These are phyloP conservation scores for Onchidella celtica DNA, from an alignment of 2,888 invertebrate species.

Conservation along the genomic window DNA sequence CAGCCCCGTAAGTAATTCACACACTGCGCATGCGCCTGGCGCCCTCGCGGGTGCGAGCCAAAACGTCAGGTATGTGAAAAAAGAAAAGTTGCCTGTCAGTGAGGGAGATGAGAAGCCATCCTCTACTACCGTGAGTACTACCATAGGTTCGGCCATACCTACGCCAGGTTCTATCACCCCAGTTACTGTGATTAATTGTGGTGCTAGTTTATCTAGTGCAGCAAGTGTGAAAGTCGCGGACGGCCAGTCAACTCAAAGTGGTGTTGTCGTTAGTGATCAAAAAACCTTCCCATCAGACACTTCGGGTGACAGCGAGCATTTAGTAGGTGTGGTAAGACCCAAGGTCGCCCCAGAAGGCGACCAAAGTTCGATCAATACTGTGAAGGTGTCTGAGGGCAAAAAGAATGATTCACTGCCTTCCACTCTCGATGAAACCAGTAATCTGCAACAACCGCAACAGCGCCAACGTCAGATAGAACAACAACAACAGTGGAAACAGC, in stretches of 20 bases:
- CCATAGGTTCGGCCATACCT: too few species aligned
- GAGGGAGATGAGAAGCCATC: neutral
- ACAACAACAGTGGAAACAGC: neutral
- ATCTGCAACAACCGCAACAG: neutral
- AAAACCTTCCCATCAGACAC: neutral
- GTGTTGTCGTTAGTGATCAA: too few species aligned
- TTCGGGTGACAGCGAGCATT: neutral
- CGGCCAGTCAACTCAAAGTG: neutral
- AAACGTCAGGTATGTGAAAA: neutral
- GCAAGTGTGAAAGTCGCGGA: neutral
- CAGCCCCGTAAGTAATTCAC: neutral
- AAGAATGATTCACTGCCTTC: neutral
- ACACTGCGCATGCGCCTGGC: conserved; percentile 27
- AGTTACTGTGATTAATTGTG: neutral
- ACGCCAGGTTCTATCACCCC: neutral
- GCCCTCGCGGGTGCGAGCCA: neutral
- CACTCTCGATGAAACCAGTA: neutral
- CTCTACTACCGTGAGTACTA: neutral
- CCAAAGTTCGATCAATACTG: neutral
- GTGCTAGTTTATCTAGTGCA: neutral
- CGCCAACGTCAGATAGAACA: neutral
- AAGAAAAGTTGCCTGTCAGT: neutral
- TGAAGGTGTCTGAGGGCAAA: neutral
- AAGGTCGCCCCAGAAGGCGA: neutral
- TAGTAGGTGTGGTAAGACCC: neutral